A percentile compares a stretch with the other conserved stretches of the same genome.
Conservation (phyloP, 2,888 invertebrate genomes). For the Eudemis profundana region DNA sequence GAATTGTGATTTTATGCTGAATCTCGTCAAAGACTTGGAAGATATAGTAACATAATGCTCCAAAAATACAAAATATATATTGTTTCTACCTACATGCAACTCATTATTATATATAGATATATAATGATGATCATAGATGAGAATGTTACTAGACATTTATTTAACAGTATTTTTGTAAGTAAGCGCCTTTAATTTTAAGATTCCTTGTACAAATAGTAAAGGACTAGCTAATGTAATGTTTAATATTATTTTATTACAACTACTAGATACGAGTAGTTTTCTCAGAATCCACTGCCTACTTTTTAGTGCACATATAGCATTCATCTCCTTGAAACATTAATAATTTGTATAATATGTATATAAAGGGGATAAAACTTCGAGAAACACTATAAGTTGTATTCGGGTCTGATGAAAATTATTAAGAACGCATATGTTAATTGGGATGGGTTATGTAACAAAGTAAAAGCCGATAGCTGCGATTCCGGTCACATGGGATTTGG, state of each 20-base stretch:
- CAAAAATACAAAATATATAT: neutral
- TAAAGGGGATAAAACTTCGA: too few species aligned
- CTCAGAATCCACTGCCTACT: neutral
- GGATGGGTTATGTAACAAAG: too few species aligned
- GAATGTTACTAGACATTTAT: constrained; percentile 15
- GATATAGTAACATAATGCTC: constrained; percentile 13
- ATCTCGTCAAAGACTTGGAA: constrained; percentile 27
- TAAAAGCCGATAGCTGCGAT: too few species aligned
- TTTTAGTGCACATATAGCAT: neutral
- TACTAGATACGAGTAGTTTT: neutral
- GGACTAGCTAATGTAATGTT: constrained; percentile 17
- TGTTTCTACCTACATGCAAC: neutral
- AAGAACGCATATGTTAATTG: too few species aligned
- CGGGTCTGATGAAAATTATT: too few species aligned
- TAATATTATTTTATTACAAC: constrained; percentile 14
- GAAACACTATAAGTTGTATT: too few species aligned
- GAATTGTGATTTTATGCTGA: constrained; percentile 33
- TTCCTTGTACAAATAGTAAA: constrained; percentile 15
- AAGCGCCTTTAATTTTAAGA: constrained; percentile 1
- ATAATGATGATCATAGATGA: too few species aligned
- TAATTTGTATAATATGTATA: too few species aligned
- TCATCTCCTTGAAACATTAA: too few species aligned
- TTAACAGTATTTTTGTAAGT: constrained; percentile 30
- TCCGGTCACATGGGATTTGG: too few species aligned
- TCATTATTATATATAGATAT: neutral